Evolutionary conservation across 2,113 vertebrate species (phyloP).

Genomic region (Clinocottus analis): DNA sequence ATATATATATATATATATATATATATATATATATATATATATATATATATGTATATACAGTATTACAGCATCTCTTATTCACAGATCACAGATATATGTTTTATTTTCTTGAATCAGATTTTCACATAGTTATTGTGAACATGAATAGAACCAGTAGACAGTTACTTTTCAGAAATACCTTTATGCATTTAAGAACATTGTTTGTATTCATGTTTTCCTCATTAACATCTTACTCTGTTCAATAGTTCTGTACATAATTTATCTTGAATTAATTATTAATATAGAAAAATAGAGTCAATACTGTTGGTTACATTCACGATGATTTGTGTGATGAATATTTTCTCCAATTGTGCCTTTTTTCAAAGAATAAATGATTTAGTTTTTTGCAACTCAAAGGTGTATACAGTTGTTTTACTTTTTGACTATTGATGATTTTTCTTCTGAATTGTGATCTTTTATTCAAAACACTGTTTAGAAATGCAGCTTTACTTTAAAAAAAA

Average conservation of each 20-base stretch:
- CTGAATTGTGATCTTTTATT: background rate
- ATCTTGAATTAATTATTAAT: background rate
- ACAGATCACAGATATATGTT: no score
- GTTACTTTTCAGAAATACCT: slow-evolving; percentile 12
- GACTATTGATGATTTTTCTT: background rate
- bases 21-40: no score
- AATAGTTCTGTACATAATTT: background rate
- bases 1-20: no score
- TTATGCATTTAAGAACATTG: background rate
- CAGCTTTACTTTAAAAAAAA: no score
- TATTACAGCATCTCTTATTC: no score
- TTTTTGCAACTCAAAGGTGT: background rate
- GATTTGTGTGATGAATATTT: slow-evolving; percentile 14
- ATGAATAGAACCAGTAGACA: background rate
- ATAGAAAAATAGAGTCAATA: background rate
- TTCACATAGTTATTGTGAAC: background rate
- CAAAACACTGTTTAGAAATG: background rate
- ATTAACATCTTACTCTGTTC: background rate
- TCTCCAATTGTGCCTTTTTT: slow-evolving; percentile 34
- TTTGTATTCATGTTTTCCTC: slow-evolving; percentile 8
- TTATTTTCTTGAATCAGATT: background rate
- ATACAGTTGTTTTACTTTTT: background rate
- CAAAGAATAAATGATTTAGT: slow-evolving; percentile 28
- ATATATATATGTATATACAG: no score
- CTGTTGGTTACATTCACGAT: background rate